Conservation (phyloP, 2,888 invertebrate species). For the Plebejus argus region DNA sequence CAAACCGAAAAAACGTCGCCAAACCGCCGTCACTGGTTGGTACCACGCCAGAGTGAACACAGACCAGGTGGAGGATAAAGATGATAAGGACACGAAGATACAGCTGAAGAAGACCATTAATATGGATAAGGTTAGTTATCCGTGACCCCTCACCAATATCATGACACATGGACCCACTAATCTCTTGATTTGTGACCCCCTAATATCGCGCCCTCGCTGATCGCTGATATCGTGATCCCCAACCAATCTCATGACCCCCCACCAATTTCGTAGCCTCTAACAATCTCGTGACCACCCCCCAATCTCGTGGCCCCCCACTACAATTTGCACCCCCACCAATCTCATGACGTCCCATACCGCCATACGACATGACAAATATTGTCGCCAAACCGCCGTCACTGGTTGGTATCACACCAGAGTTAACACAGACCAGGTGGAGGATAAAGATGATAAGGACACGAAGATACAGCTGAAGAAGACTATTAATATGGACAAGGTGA, state of each 20-base stretch:
- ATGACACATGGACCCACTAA: too few relatives aligned
- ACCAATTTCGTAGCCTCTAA: too few relatives aligned
- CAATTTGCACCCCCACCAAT: too few relatives aligned
- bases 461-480: constrained; percentile 69
- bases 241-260: too few relatives aligned
- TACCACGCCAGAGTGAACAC: constrained; percentile 53
- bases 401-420: constrained; percentile 66
- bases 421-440: constrained; percentile 45
- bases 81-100: constrained; percentile 54
- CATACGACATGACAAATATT: too few relatives aligned
- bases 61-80: constrained; percentile 49
- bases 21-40: constrained; percentile 54
- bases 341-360: too few relatives aligned
- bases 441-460: constrained; percentile 46
- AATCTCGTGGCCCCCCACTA: too few relatives aligned
- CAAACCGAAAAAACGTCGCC: constrained; percentile 58
- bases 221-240: too few relatives aligned
- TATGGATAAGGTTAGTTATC: constrained; percentile 60
- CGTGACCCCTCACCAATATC: too few relatives aligned
- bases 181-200: too few relatives aligned
- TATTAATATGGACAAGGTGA: constrained; percentile 68
- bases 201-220: too few relatives aligned
- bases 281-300: too few relatives aligned
- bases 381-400: constrained; percentile 43
- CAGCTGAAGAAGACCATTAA: constrained; percentile 68